Evolutionary conservation across 1,140 invertebrate genomes (phyloP).

Genomic region (Holotrichia oblita): DNA sequence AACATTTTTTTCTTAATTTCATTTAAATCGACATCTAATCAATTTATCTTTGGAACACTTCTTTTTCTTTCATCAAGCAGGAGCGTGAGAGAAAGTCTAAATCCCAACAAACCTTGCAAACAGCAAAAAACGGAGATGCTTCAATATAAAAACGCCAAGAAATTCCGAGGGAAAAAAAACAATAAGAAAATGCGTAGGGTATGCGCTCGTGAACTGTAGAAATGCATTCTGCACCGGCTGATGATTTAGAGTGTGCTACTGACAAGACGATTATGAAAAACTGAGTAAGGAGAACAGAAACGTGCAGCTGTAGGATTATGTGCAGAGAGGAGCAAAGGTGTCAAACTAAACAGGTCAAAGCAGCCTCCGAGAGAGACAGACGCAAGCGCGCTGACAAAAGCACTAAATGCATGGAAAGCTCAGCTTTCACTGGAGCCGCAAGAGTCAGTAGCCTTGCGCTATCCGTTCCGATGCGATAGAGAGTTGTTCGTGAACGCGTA

Average conservation of each 20-base stretch:
- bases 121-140: neutral
- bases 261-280: constrained; percentile 32
- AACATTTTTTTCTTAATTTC: too few relatives aligned
- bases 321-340: constrained; percentile 38
- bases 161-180: neutral
- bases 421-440: constrained; percentile 40
- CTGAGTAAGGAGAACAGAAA: constrained; percentile 11
- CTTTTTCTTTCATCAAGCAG: neutral
- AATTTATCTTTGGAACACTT: too few relatives aligned
- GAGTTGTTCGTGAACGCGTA: constrained; percentile 26
- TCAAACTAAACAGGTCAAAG: constrained; percentile 40
- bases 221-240: neutral
- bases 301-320: neutral
- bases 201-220: neutral
- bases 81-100: too few relatives aligned
- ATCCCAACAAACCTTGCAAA: neutral
- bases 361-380: constrained; percentile 14
- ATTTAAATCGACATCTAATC: too few relatives aligned
- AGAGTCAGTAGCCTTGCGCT: constrained; percentile 41
- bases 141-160: neutral
- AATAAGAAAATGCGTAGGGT: neutral
- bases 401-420: constrained; percentile 37
- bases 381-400: constrained; percentile 40
- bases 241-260: constrained; percentile 18
- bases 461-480: constrained; percentile 20